phyloP scores from a whole-genome alignment of 92 coral and sea anemone genomes.

The Epizoanthus stellaris region DNA sequence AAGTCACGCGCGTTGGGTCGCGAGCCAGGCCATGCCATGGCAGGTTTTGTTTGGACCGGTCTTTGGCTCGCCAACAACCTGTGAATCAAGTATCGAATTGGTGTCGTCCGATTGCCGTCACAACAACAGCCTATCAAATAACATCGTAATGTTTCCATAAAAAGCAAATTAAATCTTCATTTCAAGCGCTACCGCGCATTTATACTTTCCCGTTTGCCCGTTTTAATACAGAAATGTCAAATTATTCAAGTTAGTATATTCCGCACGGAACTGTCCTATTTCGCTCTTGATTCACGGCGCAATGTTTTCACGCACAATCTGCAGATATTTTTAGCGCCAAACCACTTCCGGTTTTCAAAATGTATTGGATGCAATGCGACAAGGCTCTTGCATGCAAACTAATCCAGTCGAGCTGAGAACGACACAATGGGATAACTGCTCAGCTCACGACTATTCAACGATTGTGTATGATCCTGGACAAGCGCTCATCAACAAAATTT shows the following conservation, averaged over 20 bases:
- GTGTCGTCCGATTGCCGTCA: no score
- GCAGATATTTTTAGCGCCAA: not conserved
- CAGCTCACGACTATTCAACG: not conserved
- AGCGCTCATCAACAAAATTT: not conserved
- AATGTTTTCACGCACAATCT: not conserved
- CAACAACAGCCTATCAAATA: no score
- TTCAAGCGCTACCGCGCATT: no score
- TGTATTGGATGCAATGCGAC: not conserved
- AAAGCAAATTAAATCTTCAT: no score
- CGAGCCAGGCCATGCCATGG: not conserved
- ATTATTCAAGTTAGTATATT: no score
- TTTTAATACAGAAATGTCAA: no score
- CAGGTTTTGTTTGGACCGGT: not conserved
- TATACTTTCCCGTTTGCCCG: no score
- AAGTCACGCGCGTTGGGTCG: not conserved
- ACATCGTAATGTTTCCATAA: no score
- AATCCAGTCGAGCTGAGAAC: not conserved
- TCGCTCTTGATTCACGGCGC: not conserved
- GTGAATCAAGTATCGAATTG: not conserved
- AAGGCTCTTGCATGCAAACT: not conserved
- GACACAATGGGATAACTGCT: not conserved
- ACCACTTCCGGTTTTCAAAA: conserved; percentile 37
- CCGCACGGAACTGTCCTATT: no score
- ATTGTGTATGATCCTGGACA: not conserved
- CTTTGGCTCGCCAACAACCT: not conserved